Percentiles rank a stretch among this genome's conserved stretches.
These are phyloP conservation scores for Sprattus sprattus DNA, from an alignment of 2,113 vertebrate species.

Conservation along the genomic window DNA sequence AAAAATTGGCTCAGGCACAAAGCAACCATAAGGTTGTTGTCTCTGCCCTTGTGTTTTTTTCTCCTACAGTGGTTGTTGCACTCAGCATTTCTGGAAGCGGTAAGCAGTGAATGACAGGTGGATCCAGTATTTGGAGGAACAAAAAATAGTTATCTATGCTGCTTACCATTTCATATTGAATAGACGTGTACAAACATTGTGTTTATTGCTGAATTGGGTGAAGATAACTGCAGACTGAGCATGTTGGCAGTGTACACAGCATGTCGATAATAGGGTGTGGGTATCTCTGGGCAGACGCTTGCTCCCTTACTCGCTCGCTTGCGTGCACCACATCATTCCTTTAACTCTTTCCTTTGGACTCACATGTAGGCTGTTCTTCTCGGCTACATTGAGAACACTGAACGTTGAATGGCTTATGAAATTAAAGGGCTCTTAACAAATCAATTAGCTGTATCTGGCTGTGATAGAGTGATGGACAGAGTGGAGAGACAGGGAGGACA, in stretches of 20 bases:
- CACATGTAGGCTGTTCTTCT: neutral
- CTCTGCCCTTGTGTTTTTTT: conserved; percentile 3
- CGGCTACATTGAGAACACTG: neutral
- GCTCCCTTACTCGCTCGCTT: neutral
- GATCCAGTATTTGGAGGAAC: neutral
- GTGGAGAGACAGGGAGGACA: conserved; percentile 34
- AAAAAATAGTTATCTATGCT: neutral
- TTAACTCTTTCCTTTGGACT: neutral
- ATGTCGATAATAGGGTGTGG: conserved; percentile 10
- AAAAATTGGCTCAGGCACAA: conserved; percentile 37
- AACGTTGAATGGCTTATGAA: conserved; percentile 16
- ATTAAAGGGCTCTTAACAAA: conserved; percentile 56
- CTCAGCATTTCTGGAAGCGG: neutral
- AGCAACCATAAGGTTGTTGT: conserved; percentile 33
- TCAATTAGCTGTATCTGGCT: conserved; percentile 62
- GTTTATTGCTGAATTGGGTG: neutral
- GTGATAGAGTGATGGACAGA: conserved; percentile 52
- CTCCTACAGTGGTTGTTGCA: neutral
- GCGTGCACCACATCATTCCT: neutral
- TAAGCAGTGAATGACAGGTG: conserved; percentile 21
- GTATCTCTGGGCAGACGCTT: neutral
- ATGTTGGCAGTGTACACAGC: neutral
- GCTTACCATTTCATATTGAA: conserved; percentile 1
- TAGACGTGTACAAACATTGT: neutral
- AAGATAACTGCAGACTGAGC: neutral